Percentiles rank a stretch among this genome's conserved stretches.
phyloP scores from a whole-genome alignment of 2,888 invertebrate species.

The Drosophila peninsularis region DNA sequence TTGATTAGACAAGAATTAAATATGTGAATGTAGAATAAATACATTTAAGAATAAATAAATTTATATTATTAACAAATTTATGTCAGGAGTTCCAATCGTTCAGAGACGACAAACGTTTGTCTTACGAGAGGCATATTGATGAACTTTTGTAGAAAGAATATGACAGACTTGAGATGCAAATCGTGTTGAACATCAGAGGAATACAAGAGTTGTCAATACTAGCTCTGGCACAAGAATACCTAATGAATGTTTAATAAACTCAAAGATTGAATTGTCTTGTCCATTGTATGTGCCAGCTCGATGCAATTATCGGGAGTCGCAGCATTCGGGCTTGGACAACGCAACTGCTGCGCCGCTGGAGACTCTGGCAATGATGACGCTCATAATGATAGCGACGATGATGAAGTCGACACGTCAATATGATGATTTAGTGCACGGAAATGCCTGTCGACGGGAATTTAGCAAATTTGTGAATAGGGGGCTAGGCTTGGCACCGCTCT shows the following conservation, averaged over 20 bases:
- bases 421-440: conserved; percentile 73
- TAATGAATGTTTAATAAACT: not conserved
- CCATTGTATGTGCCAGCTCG: conserved; percentile 63
- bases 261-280: not conserved
- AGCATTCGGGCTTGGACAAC: conserved; percentile 65
- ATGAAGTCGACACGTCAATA: conserved; percentile 66
- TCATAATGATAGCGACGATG: conserved; percentile 13
- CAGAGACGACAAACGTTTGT: too few species aligned
- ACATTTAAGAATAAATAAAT: too few species aligned
- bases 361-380: conserved; percentile 36
- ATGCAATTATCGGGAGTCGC: conserved; percentile 50
- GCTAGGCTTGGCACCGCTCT: not conserved
- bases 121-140: too few species aligned
- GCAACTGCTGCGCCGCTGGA: conserved; percentile 64
- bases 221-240: too few species aligned
- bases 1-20: too few species aligned
- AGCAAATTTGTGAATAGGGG: conserved; percentile 11
- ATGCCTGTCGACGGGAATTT: conserved; percentile 44
- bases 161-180: too few species aligned
- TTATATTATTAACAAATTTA: too few species aligned
- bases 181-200: too few species aligned
- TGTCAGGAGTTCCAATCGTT: too few species aligned
- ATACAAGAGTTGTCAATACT: too few species aligned
- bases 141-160: too few species aligned
- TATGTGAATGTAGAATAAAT: too few species aligned